Percentiles rank a stretch among this genome's conserved stretches.
phyloP scores from a whole-genome alignment of 1,140 invertebrate genomes.

The Hyphantria cunea region DNA sequence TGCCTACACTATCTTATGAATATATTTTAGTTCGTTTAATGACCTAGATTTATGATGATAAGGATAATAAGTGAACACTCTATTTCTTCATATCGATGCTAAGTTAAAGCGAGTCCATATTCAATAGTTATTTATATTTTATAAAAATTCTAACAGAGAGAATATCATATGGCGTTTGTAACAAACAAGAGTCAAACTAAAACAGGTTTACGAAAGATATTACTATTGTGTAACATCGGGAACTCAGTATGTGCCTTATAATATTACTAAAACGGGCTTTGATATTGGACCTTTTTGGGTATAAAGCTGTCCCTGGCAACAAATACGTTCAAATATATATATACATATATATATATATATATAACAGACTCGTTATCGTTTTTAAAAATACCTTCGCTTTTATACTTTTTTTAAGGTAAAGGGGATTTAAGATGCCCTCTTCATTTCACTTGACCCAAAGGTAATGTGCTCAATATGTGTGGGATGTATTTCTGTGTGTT shows the following conservation, averaged over 20 bases:
- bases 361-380: conserved; percentile 20
- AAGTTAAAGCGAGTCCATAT: no score
- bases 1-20: no score
- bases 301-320: conserved; percentile 19
- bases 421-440: conserved; percentile 1
- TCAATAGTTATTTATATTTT: no score
- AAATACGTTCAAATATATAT: conserved; percentile 27
- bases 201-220: conserved; percentile 7
- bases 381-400: conserved; percentile 11
- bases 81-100: no score
- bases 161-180: no score
- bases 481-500: neutral
- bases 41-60: no score
- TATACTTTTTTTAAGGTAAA: conserved; percentile 9
- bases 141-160: no score
- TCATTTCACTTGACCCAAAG: conserved; percentile 4
- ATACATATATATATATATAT: conserved; percentile 31
- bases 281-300: conserved; percentile 21
- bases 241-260: conserved; percentile 11
- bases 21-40: no score
- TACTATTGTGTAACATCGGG: conserved; percentile 1
- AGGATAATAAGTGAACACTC: no score
- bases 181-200: no score
- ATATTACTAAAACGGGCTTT: conserved; percentile 15
- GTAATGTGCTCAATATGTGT: neutral